These are phyloP conservation scores for Diprion similis DNA, from an alignment of 1,140 invertebrate species.

Conservation along the genomic window DNA sequence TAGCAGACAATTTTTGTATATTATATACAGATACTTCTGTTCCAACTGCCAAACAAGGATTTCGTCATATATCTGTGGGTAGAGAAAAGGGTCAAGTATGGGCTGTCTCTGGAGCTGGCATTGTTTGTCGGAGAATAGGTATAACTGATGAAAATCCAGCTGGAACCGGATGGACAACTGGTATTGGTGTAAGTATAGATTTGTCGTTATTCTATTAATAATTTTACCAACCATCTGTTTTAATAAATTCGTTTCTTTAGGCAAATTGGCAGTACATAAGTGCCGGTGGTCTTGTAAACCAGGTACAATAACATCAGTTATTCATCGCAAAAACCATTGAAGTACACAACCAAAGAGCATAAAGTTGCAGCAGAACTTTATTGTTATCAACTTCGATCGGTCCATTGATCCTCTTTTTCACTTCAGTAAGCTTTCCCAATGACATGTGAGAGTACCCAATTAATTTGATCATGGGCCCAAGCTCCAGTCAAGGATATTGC, in stretches of 20 bases:
- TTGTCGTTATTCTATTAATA: not conserved
- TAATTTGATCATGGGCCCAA: too few relatives aligned
- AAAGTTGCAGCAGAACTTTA: too few relatives aligned
- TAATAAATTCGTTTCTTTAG: constrained; percentile 36
- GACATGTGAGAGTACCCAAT: too few relatives aligned
- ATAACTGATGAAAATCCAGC: constrained; percentile 72
- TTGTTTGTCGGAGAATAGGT: constrained; percentile 75
- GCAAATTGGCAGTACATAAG: constrained; percentile 59
- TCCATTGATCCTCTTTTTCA: too few relatives aligned
- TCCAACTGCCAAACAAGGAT: constrained; percentile 61
- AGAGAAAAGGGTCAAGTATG: constrained; percentile 68
- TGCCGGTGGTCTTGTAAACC: constrained; percentile 46
- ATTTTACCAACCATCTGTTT: constrained; percentile 8
- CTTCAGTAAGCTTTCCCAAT: too few relatives aligned
- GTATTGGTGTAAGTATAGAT: constrained; percentile 67
- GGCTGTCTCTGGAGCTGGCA: constrained; percentile 76
- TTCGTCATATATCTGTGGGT: constrained; percentile 71
- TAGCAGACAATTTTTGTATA: constrained; percentile 11
- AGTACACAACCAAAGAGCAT: not conserved
- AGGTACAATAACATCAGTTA: constrained; percentile 13
- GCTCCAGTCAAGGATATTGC: too few relatives aligned
- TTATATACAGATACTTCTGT: constrained; percentile 48
- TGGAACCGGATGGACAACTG: constrained; percentile 79
- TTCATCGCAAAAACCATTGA: not conserved
- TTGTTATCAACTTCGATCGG: too few relatives aligned